A percentile compares a stretch with the other conserved stretches of the same genome.
phyloP scores from a whole-genome alignment of 2,888 invertebrate genomes.

The Adineta ricciae region DNA sequence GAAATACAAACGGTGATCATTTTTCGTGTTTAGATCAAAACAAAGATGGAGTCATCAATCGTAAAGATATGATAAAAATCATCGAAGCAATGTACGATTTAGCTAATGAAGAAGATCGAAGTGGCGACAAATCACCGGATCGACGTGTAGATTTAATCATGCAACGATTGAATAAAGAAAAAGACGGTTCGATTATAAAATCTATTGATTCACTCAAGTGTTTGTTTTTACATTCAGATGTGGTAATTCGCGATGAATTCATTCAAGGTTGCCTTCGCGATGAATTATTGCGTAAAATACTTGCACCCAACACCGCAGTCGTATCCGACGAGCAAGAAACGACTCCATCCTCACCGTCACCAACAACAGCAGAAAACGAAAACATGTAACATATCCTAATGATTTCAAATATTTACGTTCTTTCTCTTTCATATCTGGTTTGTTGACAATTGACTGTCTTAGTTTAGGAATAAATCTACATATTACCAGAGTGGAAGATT shows the following conservation, averaged over 20 bases:
- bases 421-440: neutral
- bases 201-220: neutral
- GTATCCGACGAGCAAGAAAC: neutral
- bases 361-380: neutral
- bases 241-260: neutral
- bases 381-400: neutral
- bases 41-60: neutral
- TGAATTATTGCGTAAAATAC: conserved; percentile 11
- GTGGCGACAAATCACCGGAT: neutral
- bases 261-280: conserved; percentile 5
- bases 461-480: too few relatives aligned
- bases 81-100: conserved; percentile 17
- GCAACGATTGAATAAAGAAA: neutral
- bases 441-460: too few relatives aligned
- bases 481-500: too few relatives aligned
- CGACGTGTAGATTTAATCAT: neutral
- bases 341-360: neutral
- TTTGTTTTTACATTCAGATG: neutral
- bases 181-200: neutral
- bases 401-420: neutral
- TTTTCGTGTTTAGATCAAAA: conserved; percentile 17
- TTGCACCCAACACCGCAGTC: neutral
- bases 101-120: conserved; percentile 16
- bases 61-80: conserved; percentile 1
- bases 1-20: too few relatives aligned